Conservation (phyloP, 92 coral and sea anemone genomes). For the Paramuricea clavata region DNA sequence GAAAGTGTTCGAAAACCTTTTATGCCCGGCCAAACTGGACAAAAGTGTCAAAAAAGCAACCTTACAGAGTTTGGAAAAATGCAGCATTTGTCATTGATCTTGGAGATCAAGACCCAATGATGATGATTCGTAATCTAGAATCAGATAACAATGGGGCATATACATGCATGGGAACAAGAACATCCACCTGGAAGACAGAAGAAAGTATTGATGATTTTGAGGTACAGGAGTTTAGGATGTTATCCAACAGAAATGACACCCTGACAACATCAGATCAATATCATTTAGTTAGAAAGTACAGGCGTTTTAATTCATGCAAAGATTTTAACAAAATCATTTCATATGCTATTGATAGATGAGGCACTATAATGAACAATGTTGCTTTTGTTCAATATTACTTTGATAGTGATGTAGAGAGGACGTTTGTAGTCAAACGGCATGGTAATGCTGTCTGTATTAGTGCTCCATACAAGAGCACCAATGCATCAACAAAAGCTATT, state of each 20-base stretch:
- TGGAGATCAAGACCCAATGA: not conserved
- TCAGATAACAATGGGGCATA: not conserved
- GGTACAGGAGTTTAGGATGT: not conserved
- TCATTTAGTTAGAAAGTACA: constrained; percentile 3
- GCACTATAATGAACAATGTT: not conserved
- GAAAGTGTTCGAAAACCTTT: not conserved
- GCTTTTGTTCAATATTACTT: constrained; percentile 11
- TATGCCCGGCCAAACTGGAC: not conserved
- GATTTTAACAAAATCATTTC: constrained; percentile 2
- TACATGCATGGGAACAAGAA: not conserved
- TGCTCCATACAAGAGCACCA: not conserved
- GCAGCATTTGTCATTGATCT: not conserved
- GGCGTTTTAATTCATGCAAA: not conserved
- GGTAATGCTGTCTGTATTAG: not conserved
- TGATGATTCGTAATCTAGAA: not conserved
- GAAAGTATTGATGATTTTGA: not conserved
- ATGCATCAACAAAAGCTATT: not conserved
- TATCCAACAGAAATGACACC: not conserved
- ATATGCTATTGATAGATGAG: not conserved
- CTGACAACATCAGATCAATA: not conserved
- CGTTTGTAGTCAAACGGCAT: not conserved
- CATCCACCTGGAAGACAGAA: not conserved
- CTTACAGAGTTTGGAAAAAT: not conserved
- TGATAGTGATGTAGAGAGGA: not conserved
- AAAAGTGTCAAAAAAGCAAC: not conserved